Evolutionary conservation across 2,113 vertebrate species (phyloP).

Genomic region (Paralichthys olivaceus): DNA sequence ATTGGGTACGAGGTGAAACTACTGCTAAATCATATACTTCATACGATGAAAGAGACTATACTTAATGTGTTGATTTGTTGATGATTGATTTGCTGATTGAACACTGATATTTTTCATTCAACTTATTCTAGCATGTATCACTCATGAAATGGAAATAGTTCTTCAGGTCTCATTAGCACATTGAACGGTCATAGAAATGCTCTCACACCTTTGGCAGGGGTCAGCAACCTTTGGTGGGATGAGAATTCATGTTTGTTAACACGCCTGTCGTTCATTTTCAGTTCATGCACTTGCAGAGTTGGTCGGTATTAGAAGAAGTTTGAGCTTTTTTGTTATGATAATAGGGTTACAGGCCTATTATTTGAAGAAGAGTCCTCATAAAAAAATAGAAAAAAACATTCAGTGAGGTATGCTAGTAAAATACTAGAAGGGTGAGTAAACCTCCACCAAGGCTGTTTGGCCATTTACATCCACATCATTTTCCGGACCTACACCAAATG

Average conservation of each 20-base stretch:
- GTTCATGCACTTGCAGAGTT: not conserved
- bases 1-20: conserved; percentile 66
- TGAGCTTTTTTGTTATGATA: not conserved
- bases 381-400: too few species aligned
- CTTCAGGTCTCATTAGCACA: not conserved
- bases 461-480: too few species aligned
- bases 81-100: conserved; percentile 34
- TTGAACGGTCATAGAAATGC: not conserved
- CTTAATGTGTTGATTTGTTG: conserved; percentile 20
- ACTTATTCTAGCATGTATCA: conserved; percentile 58
- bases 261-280: not conserved
- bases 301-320: not conserved
- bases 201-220: conserved; percentile 6
- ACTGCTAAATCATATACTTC: conserved; percentile 31
- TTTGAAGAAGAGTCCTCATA: not conserved
- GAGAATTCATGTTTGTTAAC: not conserved
- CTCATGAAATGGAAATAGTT: conserved; percentile 78
- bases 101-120: conserved; percentile 55
- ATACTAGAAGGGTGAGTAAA: too few species aligned
- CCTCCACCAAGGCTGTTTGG: too few species aligned
- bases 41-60: conserved; percentile 28
- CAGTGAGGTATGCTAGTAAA: too few species aligned
- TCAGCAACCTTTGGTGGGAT: conserved; percentile 21
- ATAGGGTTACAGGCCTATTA: not conserved
- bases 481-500: too few species aligned